Percentiles rank a stretch among this genome's conserved stretches.
Conservation (phyloP, 92 coral and sea anemone genomes). For the Hydrozoanthus gracilis region DNA sequence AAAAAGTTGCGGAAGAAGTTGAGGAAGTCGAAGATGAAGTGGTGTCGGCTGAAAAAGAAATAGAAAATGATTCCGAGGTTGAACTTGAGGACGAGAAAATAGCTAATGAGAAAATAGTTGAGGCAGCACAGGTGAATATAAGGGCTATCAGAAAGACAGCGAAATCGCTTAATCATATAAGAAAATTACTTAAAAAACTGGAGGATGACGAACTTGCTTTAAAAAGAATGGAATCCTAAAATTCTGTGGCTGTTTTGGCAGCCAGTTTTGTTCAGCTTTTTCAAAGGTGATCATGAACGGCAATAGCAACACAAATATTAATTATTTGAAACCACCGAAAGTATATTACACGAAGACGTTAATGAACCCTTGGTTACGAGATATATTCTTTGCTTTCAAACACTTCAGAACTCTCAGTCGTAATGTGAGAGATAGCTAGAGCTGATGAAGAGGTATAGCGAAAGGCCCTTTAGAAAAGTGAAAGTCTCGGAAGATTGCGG, state of each 20-base stretch:
- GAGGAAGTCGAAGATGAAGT: slow-evolving; percentile 64
- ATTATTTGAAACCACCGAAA: no score
- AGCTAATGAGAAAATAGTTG: slow-evolving; percentile 71
- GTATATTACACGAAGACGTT: no score
- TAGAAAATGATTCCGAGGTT: slow-evolving; percentile 64
- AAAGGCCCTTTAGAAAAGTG: no score
- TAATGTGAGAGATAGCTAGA: no score
- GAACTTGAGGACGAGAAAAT: slow-evolving; percentile 81
- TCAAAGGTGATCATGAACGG: no score
- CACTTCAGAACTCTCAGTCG: no score
- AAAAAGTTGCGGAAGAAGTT: slow-evolving; percentile 63
- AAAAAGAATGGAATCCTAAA: slow-evolving; percentile 9
- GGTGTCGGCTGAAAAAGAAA: slow-evolving; percentile 72
- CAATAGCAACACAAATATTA: no score
- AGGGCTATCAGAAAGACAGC: slow-evolving; percentile 65
- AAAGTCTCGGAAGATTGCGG: no score
- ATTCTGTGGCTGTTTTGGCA: neutral
- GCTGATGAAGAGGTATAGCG: no score
- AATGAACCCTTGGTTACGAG: no score
- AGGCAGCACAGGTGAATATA: slow-evolving; percentile 70
- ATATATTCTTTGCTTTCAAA: no score
- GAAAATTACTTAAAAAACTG: slow-evolving; percentile 68
- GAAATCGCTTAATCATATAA: slow-evolving; percentile 66
- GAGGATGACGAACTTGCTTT: slow-evolving; percentile 65
- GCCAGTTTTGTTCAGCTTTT: neutral